Base-by-base conservation (phyloP, 2,113 vertebrate species). In the Microcebus ravelobensis region DNA sequence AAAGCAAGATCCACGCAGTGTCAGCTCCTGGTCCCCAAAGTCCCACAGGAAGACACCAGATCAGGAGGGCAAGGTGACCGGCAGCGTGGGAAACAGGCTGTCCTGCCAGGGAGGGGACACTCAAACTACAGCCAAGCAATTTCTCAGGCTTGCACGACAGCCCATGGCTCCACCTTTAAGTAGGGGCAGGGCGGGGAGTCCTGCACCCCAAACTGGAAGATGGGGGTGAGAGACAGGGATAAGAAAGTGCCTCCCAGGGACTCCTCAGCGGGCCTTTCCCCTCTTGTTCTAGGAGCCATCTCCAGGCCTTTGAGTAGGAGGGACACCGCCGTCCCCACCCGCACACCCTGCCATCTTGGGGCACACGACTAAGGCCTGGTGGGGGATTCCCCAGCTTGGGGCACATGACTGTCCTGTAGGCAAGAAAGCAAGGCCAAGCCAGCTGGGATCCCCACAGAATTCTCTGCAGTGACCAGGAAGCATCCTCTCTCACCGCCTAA, bases 261-360 rank as follows among this genome's bases (percentile, higher is more conserved):
- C 23, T 23, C 52, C 63, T 81, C 14, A 18, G 18, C 8, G 18
- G 39, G 42, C 9, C 17, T 57, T 36, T 55, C 63, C 39, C 18
- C 14, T 3, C 9, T n/a, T 67, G 29, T 20, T 86, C 65, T 23
- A 27, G 14, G 36, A 73, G 25, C 29, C 1, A 12, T 9, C 36
- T 10, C n/a, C 4, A 39, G 39, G 31, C 20, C 17, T 31, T 76
- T 59, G 61, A 6, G 74, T 59, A 29, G 31, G 29, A n/a, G 10
- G 5, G 27, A 67, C 3, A 2, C 21, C 9, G 0, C 8, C n/a
- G 0, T 6, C 2, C 20, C 59, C 8, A 57, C 6, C 10, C 31
- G 2, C 59, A 61, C 21, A 68, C 34, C 50, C 17, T 12, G 13
- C 23, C 42, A 23, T 39, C 34, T 48, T 34, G 48, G 48, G 45